phyloP scores from a whole-genome alignment of 2,888 invertebrate genomes.

The Perizoma affinitatum region DNA sequence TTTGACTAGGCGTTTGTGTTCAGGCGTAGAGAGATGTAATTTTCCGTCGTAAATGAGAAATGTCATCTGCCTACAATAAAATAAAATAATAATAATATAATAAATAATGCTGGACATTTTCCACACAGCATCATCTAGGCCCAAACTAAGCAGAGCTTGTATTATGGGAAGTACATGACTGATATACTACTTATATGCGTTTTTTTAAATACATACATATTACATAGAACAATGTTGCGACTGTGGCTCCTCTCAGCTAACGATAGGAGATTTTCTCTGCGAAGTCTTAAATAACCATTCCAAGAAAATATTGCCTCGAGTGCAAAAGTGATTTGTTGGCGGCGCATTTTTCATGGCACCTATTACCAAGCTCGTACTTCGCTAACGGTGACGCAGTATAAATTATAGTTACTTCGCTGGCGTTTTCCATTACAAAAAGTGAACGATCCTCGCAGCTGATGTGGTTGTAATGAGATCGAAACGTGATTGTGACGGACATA shows the following conservation, averaged over 20 bases:
- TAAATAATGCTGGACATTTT: no score
- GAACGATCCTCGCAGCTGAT: neutral
- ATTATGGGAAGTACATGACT: no score
- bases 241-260: neutral
- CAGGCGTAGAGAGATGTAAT: no score
- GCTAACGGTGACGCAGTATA: neutral
- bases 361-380: slow-evolving; percentile 6
- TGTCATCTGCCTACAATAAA: no score
- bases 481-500: slow-evolving; percentile 10
- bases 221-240: no score
- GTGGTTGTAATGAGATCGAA: slow-evolving; percentile 9
- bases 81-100: no score
- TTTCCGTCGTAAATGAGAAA: no score
- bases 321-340: slow-evolving; percentile 30
- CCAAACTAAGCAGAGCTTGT: no score
- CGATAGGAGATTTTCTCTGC: slow-evolving; percentile 6
- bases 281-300: slow-evolving; percentile 23
- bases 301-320: slow-evolving; percentile 25
- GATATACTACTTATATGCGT: no score
- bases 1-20: no score
- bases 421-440: slow-evolving; percentile 10
- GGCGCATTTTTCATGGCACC: slow-evolving; percentile 17
- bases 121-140: no score
- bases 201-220: no score
- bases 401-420: slow-evolving; percentile 4